Evolutionary conservation across 2,888 invertebrate species (phyloP).

Genomic region (Therioaphis trifolii): DNA sequence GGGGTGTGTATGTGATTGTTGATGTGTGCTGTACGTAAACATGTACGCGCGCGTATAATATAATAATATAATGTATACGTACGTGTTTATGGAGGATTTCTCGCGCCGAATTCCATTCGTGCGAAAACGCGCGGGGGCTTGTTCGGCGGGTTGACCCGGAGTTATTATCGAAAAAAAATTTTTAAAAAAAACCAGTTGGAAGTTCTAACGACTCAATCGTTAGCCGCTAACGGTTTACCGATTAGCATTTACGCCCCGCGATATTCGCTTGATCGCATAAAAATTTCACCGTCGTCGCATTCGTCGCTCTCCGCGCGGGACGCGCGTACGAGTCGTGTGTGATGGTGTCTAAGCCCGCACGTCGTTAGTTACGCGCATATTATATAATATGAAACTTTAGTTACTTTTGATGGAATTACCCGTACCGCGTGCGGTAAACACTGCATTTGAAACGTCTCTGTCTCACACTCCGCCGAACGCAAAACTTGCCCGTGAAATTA

Average conservation of each 20-base stretch:
- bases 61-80: too few relatives aligned
- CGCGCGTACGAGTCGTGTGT: neutral
- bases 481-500: constrained; percentile 18
- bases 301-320: neutral
- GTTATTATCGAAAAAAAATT: neutral
- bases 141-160: neutral
- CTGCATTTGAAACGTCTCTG: neutral
- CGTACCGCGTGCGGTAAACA: neutral
- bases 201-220: constrained; percentile 34
- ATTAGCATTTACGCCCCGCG: neutral
- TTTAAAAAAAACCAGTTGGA: constrained; percentile 33
- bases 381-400: constrained; percentile 44
- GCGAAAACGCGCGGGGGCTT: constrained; percentile 8
- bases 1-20: neutral
- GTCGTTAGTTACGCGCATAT: constrained; percentile 9
- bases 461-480: neutral
- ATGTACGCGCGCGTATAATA: neutral
- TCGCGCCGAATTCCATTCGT: constrained; percentile 32
- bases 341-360: neutral
- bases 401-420: constrained; percentile 32
- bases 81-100: constrained; percentile 21
- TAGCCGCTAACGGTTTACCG: neutral
- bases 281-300: neutral
- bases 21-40: neutral
- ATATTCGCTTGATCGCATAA: neutral